phyloP scores from a whole-genome alignment of 35 echinoderm and acorn worm species.

The Ptychodera flava region DNA sequence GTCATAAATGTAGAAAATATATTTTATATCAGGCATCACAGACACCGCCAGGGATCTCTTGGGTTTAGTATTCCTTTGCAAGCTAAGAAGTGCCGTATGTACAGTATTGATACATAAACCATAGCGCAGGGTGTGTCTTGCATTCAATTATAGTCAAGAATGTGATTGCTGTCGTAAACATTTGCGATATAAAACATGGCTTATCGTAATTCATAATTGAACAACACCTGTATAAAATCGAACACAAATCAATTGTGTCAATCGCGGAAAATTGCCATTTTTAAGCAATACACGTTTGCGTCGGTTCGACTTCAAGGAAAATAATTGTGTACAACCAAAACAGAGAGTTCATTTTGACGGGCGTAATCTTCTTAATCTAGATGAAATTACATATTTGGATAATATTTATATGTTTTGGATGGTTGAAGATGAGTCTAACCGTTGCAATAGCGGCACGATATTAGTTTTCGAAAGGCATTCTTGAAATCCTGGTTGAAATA shows the following conservation, averaged over 20 bases:
- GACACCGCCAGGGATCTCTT: background rate
- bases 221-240: background rate
- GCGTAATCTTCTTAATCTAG: background rate
- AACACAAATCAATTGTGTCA: no score
- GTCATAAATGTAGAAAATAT: background rate
- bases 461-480: conserved; percentile 71
- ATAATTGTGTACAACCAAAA: background rate
- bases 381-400: no score
- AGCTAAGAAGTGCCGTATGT: no score
- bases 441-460: conserved; percentile 69
- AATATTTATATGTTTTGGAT: no score
- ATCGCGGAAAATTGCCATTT: no score
- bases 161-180: background rate
- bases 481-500: conserved; percentile 89
- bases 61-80: background rate
- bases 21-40: background rate
- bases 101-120: no score
- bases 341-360: background rate
- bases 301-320: no score
- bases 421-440: background rate
- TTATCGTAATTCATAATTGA: background rate
- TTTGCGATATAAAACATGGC: background rate
- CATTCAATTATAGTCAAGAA: background rate
- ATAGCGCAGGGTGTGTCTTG: background rate
- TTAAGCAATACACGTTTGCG: no score